A percentile compares a stretch with the other conserved stretches of the same genome.
These are phyloP conservation scores for Chionoecetes opilio DNA, from an alignment of 1,140 invertebrate species.

Conservation along the genomic window DNA sequence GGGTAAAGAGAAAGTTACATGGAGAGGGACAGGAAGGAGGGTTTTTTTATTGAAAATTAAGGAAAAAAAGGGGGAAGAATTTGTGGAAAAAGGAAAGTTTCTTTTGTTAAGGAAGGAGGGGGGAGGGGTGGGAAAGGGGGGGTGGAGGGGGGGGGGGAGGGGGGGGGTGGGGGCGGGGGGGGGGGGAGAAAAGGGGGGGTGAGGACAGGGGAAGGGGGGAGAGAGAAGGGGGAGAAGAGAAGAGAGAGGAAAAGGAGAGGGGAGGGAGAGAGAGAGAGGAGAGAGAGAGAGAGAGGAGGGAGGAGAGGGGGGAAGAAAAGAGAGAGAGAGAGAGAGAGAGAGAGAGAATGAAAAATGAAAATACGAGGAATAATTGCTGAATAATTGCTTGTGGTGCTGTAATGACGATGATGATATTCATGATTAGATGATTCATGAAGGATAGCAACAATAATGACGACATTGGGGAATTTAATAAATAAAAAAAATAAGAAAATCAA, in stretches of 20 bases:
- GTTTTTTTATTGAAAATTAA: neutral
- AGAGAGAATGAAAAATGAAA: conserved; percentile 35
- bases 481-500: no score
- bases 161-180: neutral
- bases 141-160: neutral
- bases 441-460: neutral
- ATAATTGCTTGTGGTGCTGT: no score
- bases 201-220: neutral
- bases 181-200: neutral
- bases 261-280: neutral
- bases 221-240: neutral
- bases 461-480: no score
- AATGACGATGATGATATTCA: no score
- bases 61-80: neutral
- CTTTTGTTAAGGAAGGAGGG: neutral
- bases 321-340: neutral
- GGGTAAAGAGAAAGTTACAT: neutral
- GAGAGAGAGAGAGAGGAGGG: neutral
- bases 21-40: neutral
- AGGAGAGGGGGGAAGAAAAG: neutral
- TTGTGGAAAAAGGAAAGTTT: neutral
- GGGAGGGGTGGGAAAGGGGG: neutral
- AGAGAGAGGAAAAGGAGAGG: neutral
- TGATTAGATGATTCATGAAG: no score
- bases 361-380: neutral